These are phyloP conservation scores for Aphelenchoides fujianensis DNA, from an alignment of 1,140 invertebrate genomes.

Conservation along the genomic window DNA sequence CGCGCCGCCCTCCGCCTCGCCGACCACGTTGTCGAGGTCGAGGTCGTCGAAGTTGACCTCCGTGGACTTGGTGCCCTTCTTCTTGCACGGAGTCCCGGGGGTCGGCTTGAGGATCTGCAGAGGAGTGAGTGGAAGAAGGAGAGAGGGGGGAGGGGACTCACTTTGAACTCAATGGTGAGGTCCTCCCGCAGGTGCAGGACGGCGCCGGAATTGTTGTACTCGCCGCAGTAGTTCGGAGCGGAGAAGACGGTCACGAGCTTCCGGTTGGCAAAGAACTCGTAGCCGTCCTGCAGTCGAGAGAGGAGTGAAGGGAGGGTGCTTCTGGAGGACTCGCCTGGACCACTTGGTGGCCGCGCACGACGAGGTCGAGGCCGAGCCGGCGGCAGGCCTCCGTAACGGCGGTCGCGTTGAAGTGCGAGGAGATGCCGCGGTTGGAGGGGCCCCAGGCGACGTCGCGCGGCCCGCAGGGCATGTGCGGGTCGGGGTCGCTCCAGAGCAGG, in stretches of 20 bases:
- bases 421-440: slow-evolving; percentile 39
- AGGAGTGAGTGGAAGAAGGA: background rate
- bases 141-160: background rate
- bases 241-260: slow-evolving; percentile 29
- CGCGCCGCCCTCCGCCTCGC: too few relatives aligned
- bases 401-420: slow-evolving; percentile 34
- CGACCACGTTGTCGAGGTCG: too few relatives aligned
- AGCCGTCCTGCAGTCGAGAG: slow-evolving; percentile 11
- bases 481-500: slow-evolving; percentile 28
- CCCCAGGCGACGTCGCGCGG: slow-evolving; percentile 25
- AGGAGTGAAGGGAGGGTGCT: background rate
- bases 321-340: background rate
- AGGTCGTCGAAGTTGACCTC: too few relatives aligned
- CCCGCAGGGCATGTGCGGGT: slow-evolving; percentile 19
- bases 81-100: background rate
- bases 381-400: slow-evolving; percentile 31
- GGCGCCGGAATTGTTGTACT: slow-evolving; percentile 93
- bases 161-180: slow-evolving; percentile 67
- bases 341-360: slow-evolving; percentile 30
- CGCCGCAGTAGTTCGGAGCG: slow-evolving; percentile 69
- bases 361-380: slow-evolving; percentile 16
- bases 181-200: slow-evolving; percentile 99
- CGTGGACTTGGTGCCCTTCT: too few relatives aligned
- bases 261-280: slow-evolving; percentile 29
- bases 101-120: slow-evolving; percentile 28